Base-by-base conservation (phyloP, 2,888 invertebrate genomes). In the Drosophila monieri region DNA sequence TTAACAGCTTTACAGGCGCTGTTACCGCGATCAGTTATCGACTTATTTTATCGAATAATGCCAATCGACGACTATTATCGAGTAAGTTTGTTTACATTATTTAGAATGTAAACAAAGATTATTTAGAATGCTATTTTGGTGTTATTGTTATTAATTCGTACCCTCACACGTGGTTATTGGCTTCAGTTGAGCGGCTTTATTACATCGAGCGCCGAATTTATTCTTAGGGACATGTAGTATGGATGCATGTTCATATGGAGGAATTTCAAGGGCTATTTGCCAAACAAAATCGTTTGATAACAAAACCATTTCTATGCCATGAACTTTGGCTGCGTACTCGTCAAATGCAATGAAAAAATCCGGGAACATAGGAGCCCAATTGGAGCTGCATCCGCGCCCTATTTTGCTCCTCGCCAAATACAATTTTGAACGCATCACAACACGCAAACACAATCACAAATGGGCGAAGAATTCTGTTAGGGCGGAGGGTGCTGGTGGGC, bases 361-460 rank as follows among this genome's bases (percentile, higher is more conserved):
- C 65, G 64, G 56, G 23, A 30, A 39, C 48, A 79, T 77, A 59
- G 62, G 35, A 52, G 51, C 78, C 76, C 87, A 87, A 86, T 84
- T 84, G 78, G 49, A 58, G 59, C 41, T 53, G 76, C 78, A 84
- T 80, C 76, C 80, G 44, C 14, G 25, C 23, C 14, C 3, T 21
- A 21, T 43, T 43, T 43, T 18, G 30, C 37, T 18, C 15, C 6
- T 69, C 73, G 30, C 56, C 88, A 81, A 81, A 81, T 81, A 81
- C 81, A 81, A 81, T 81, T 81, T 81, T 81, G 81, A 85, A 80
- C 81, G 81, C 88, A 83, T 85, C 88, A 78, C 88, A 83, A 88
- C 88, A 88, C 85, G 88, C 86, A 88, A 88, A 83, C 86, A 85
- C 83, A 83, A 85, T 85, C 88, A 85, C 80, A 73, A 61, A 69